A percentile compares a stretch with the other conserved stretches of the same genome.
Evolutionary conservation across 2,888 invertebrate genomes (phyloP).

Genomic region (Parnassius apollo): DNA sequence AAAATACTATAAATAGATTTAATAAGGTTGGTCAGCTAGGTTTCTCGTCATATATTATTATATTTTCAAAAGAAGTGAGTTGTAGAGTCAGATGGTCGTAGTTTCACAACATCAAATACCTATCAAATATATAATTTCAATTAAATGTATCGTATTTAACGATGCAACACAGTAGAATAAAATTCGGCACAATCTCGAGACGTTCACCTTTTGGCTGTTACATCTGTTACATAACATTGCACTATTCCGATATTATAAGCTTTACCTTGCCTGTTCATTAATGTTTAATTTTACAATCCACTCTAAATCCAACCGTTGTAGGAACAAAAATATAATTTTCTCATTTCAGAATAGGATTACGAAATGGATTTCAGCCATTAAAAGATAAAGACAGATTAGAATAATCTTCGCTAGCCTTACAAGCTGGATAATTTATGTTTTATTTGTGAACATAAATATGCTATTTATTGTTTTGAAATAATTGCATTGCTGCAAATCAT

Average conservation of each 20-base stretch:
- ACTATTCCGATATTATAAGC: not conserved
- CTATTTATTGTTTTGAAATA: not conserved
- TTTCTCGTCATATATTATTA: too few species aligned
- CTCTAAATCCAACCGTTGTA: not conserved
- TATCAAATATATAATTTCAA: too few species aligned
- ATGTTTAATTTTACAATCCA: slow-evolving; percentile 13
- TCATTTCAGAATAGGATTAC: not conserved
- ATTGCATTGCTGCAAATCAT: too few species aligned
- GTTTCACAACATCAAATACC: too few species aligned
- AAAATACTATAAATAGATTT: too few species aligned
- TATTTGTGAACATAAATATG: not conserved
- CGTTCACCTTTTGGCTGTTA: not conserved
- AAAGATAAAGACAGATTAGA: slow-evolving; percentile 4
- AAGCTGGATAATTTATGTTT: not conserved
- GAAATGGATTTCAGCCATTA: slow-evolving; percentile 1
- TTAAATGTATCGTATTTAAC: not conserved
- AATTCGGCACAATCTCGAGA: not conserved
- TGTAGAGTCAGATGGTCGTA: too few species aligned
- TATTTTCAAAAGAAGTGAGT: too few species aligned
- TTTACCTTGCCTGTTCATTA: slow-evolving; percentile 4
- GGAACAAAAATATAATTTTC: not conserved
- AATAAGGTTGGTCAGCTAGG: too few species aligned
- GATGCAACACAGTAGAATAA: not conserved
- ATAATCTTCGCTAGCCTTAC: slow-evolving; percentile 1
- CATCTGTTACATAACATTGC: slow-evolving; percentile 1